A percentile compares a stretch with the other conserved stretches of the same genome.
phyloP scores from a whole-genome alignment of 1,140 invertebrate species.

The Globodera rostochiensis region DNA sequence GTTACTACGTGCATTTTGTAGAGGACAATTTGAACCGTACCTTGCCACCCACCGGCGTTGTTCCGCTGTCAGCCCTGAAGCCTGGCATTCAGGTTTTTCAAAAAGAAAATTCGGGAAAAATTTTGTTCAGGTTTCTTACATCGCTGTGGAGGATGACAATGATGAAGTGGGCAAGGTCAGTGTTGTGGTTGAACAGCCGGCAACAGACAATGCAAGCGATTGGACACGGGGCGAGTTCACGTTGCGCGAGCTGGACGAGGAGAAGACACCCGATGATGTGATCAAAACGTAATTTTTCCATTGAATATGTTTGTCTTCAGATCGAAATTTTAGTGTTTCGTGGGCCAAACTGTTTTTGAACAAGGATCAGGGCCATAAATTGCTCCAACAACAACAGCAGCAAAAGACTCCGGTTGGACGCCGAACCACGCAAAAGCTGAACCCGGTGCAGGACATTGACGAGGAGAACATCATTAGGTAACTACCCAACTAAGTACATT shows the following conservation, averaged over 20 bases:
- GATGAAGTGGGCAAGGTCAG: conserved; percentile 30
- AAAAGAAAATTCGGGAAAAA: neutral
- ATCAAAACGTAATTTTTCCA: conserved; percentile 22
- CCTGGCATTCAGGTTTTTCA: conserved; percentile 34
- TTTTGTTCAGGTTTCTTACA: conserved; percentile 26
- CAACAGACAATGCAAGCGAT: conserved; percentile 44
- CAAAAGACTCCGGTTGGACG: neutral
- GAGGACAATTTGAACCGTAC: conserved; percentile 50
- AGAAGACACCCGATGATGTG: neutral
- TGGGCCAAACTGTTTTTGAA: conserved; percentile 53
- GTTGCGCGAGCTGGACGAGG: conserved; percentile 42
- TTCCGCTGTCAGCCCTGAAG: conserved; percentile 48
- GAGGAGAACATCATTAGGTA: conserved; percentile 44
- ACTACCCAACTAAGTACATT: conserved; percentile 19
- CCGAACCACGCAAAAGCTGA: neutral
- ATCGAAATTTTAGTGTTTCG: conserved; percentile 29
- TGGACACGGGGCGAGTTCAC: conserved; percentile 52
- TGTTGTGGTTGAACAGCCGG: conserved; percentile 43
- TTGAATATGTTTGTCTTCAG: conserved; percentile 1
- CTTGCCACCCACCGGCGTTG: conserved; percentile 51
- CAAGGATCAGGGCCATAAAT: conserved; percentile 30
- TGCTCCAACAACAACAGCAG: neutral
- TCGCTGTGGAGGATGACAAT: conserved; percentile 22
- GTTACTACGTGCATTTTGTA: conserved; percentile 57
- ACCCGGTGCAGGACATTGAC: conserved; percentile 25